Percentiles rank a stretch among this genome's conserved stretches.
Evolutionary conservation across 2,113 vertebrate species (phyloP).

Genomic region (Alouatta palliata): DNA sequence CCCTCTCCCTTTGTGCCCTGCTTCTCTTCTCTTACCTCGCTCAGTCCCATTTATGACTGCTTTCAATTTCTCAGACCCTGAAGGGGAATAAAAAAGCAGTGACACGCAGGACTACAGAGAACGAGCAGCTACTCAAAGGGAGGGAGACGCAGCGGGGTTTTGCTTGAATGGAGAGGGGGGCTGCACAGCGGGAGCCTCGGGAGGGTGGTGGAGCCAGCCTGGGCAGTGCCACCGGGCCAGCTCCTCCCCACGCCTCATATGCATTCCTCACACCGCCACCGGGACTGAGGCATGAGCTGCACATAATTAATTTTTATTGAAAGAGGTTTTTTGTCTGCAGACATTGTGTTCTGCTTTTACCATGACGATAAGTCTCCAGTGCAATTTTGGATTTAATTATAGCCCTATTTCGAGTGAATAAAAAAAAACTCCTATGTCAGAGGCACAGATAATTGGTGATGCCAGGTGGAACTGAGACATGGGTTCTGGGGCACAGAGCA

Average conservation of each 20-base stretch:
- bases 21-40: neutral
- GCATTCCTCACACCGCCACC: conserved; percentile 49
- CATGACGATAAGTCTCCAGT: conserved; percentile 75
- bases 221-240: neutral
- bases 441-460: conserved; percentile 73
- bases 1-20: neutral
- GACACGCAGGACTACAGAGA: neutral
- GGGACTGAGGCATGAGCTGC: conserved; percentile 50
- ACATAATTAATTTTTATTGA: conserved; percentile 79
- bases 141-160: fast-evolving
- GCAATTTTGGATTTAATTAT: conserved; percentile 82
- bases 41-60: neutral
- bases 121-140: neutral
- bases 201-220: neutral
- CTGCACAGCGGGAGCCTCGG: fast-evolving
- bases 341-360: conserved; percentile 79
- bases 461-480: conserved; percentile 73
- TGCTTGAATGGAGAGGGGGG: neutral
- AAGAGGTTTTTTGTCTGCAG: conserved; percentile 77
- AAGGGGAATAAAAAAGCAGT: neutral
- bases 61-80: conserved; percentile 13
- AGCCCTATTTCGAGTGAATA: conserved; percentile 74
- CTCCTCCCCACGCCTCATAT: conserved; percentile 19
- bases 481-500: conserved; percentile 44
- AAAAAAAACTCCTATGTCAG: conserved; percentile 63